A percentile compares a stretch with the other conserved stretches of the same genome.
These are phyloP conservation scores for Sebastes ruberrimus DNA, from an alignment of 2,797 vertebrate species.

Conservation along the genomic window DNA sequence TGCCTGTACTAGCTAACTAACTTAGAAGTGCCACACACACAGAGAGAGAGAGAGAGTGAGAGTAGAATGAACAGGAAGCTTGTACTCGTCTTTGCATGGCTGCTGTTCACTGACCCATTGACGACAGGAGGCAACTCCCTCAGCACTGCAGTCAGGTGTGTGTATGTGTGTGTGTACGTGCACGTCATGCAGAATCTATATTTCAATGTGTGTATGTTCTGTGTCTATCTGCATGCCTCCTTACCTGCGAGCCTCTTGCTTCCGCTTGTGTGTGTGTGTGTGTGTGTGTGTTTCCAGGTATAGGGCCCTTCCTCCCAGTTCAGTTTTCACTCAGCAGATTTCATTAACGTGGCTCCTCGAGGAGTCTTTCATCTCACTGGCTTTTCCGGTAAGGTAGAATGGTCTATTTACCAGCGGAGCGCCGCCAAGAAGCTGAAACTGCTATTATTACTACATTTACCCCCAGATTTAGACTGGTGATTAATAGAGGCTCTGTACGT, in stretches of 20 bases:
- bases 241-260: constrained; percentile 6
- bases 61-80: constrained; percentile 51
- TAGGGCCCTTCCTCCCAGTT: constrained; percentile 56
- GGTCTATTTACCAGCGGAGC: constrained; percentile 73
- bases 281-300: constrained; percentile 44
- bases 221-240: constrained; percentile 22
- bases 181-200: neutral
- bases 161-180: constrained; percentile 29
- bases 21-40: constrained; percentile 13
- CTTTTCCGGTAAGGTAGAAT: constrained; percentile 76
- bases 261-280: constrained; percentile 16
- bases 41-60: neutral
- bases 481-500: constrained; percentile 67
- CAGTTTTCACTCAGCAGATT: constrained; percentile 85
- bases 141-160: constrained; percentile 42
- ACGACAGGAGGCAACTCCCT: constrained; percentile 48
- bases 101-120: constrained; percentile 72
- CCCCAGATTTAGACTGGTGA: constrained; percentile 67
- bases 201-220: constrained; percentile 36
- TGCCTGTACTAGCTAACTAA: constrained; percentile 47
- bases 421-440: constrained; percentile 54
- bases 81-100: constrained; percentile 68
- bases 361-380: constrained; percentile 81
- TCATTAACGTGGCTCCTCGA: constrained; percentile 81
- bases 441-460: constrained; percentile 72